phyloP scores from a whole-genome alignment of 2,113 vertebrate species.

The Kryptolebias marmoratus region DNA sequence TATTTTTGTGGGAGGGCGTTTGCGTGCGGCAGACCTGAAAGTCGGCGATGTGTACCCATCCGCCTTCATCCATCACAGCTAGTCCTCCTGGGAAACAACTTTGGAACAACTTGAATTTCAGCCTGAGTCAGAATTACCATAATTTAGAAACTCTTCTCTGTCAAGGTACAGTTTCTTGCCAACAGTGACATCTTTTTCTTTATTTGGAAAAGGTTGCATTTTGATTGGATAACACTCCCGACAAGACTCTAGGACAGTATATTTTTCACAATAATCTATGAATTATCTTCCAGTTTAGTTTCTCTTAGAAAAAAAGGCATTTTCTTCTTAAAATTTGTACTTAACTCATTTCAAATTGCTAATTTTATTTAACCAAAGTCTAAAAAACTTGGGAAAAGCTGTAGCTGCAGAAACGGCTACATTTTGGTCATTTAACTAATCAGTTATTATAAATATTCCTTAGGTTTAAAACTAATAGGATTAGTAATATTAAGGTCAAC shows the following conservation, averaged over 20 bases:
- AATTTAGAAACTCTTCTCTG: not conserved
- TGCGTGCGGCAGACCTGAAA: conserved; percentile 10
- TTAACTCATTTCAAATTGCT: no score
- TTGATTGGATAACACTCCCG: not conserved
- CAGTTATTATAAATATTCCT: no score
- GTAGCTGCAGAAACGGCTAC: no score
- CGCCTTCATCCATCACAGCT: conserved; percentile 31
- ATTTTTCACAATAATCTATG: not conserved
- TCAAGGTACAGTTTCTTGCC: not conserved
- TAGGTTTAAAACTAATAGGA: no score
- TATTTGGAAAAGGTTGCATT: not conserved
- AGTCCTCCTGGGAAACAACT: not conserved
- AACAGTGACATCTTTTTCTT: not conserved
- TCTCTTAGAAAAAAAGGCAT: no score
- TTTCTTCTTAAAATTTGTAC: no score
- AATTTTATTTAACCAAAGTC: not conserved
- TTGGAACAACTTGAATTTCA: not conserved
- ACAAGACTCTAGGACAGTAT: not conserved
- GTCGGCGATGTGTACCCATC: conserved; percentile 25
- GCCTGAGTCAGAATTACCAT: not conserved
- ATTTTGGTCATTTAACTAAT: no score
- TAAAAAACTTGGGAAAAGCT: no score
- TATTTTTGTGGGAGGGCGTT: conserved; percentile 30
- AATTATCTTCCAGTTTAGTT: no score
- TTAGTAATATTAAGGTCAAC: no score